Base-by-base conservation (phyloP, 1,140 invertebrate genomes). In the Amphibalanus amphitrite region DNA sequence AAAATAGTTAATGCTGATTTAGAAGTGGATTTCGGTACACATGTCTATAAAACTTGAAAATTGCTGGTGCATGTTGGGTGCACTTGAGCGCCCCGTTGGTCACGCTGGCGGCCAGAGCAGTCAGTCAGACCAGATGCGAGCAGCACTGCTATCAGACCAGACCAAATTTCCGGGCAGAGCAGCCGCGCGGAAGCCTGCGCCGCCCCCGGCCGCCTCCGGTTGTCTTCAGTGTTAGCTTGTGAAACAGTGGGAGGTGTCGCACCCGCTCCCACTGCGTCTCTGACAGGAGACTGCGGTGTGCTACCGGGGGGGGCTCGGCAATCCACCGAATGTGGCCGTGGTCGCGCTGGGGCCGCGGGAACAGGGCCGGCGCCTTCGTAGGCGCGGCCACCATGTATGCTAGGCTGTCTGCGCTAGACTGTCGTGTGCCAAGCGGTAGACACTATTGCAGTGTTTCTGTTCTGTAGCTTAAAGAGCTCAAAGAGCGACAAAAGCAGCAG, bases 401-500 rank as follows among this genome's bases (percentile, higher is more conserved):
- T 23, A 59, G 47, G 47, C 47, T 59, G 47, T 59, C 23, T 47
- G 67, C 23, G 10, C 17, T 29, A 71, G 29, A 69, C 71, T 30
- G 65, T 65, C 71, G 40, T 67, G 26, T 69, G 28, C 67, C n/a
- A 20, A 20, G 20, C 47, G 47, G 47, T 59, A 59, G 47, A 59
- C 47, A 59, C 47, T 59, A 59, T 59, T 70, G 69, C 23, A 13
- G 65, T 70, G 40, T 70, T 70, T 59, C 64, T 65, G 64, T 69
- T 71, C 72, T 78, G 40, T 74, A 84, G 83, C 74, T 84, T 73
- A 83, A 82, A 78, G 82, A 84, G 74, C 76, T 84, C 71, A 79
- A 78, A 75, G 82, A 84, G 74, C 80, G 83, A 73, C 82, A 84
- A 75, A 81, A 82, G 72, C 82, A 84, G 76, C 82, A 82, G 70